Conservation (phyloP, 2,113 vertebrate genomes). For the Thunnus maccoyii region DNA sequence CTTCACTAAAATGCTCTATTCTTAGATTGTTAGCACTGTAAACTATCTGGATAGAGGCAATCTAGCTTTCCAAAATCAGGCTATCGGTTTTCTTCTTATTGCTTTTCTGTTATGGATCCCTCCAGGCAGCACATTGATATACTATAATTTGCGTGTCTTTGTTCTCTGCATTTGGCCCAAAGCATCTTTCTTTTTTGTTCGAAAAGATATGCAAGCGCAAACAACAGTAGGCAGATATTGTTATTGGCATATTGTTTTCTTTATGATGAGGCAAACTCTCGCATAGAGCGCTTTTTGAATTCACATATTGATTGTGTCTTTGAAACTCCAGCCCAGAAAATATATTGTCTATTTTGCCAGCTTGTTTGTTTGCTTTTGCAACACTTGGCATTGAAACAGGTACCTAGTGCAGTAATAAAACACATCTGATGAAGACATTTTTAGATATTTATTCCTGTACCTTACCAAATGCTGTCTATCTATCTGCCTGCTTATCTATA, state of each 20-base stretch:
- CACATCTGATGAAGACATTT: constrained; percentile 20
- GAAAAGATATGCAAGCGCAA: constrained; percentile 8
- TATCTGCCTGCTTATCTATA: not conserved
- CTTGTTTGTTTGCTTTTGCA: constrained; percentile 45
- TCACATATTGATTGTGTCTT: constrained; percentile 47
- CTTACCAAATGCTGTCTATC: not conserved
- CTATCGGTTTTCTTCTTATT: constrained; percentile 62
- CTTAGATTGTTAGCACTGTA: constrained; percentile 50
- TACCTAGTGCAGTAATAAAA: constrained; percentile 9
- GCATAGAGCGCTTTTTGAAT: constrained; percentile 42
- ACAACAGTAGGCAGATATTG: constrained; percentile 42
- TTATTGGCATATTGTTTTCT: constrained; percentile 52
- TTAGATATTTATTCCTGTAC: not conserved
- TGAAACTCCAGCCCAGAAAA: constrained; percentile 36
- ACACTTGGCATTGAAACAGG: constrained; percentile 1
- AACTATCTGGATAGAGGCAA: constrained; percentile 45
- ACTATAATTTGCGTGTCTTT: constrained; percentile 58
- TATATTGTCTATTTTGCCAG: constrained; percentile 26
- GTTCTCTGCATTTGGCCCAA: constrained; percentile 50
- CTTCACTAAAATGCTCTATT: constrained; percentile 44
- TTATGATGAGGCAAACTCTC: constrained; percentile 50
- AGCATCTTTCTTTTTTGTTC: constrained; percentile 25
- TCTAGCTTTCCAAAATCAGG: constrained; percentile 45
- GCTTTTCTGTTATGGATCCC: constrained; percentile 56
- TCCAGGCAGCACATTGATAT: constrained; percentile 57